Conservation (phyloP, 1,140 invertebrate species). For the Caenorhabditis briggsae region DNA sequence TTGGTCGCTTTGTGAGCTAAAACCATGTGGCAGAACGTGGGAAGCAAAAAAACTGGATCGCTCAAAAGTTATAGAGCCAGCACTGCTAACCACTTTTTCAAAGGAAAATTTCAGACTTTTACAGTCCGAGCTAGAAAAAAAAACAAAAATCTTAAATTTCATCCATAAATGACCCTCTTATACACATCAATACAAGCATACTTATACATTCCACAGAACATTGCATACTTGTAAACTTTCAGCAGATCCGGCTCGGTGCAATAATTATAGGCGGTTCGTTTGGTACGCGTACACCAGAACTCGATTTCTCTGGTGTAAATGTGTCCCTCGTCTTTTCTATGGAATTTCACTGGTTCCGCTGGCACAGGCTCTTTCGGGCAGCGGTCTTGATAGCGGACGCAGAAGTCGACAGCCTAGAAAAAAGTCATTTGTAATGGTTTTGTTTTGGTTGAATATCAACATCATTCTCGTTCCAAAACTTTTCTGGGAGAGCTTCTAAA, state of each 20-base stretch:
- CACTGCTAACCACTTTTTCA: too few species aligned
- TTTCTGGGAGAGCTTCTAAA: too few species aligned
- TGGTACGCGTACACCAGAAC: conserved; percentile 42
- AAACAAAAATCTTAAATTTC: background rate
- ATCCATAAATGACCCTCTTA: conserved; percentile 64
- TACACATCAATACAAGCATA: conserved; percentile 60
- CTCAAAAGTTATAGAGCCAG: too few species aligned
- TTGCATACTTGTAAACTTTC: conserved; percentile 60
- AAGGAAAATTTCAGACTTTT: too few species aligned
- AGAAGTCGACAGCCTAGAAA: conserved; percentile 63
- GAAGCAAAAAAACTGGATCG: too few species aligned
- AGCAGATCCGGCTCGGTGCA: conserved; percentile 62
- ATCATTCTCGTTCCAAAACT: too few species aligned
- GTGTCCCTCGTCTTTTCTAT: conserved; percentile 54
- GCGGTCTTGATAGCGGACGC: conserved; percentile 61
- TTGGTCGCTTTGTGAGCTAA: too few species aligned
- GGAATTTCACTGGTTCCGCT: conserved; percentile 62
- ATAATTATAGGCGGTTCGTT: conserved; percentile 59
- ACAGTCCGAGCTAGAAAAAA: too few species aligned
- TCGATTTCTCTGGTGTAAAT: conserved; percentile 63
- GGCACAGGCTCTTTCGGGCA: conserved; percentile 60
- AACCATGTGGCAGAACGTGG: too few species aligned
- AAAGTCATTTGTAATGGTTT: too few species aligned
- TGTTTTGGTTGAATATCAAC: too few species aligned
- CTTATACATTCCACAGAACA: conserved; percentile 61